Conservation (phyloP, 2,888 invertebrate genomes). For the Luperina testacea region DNA sequence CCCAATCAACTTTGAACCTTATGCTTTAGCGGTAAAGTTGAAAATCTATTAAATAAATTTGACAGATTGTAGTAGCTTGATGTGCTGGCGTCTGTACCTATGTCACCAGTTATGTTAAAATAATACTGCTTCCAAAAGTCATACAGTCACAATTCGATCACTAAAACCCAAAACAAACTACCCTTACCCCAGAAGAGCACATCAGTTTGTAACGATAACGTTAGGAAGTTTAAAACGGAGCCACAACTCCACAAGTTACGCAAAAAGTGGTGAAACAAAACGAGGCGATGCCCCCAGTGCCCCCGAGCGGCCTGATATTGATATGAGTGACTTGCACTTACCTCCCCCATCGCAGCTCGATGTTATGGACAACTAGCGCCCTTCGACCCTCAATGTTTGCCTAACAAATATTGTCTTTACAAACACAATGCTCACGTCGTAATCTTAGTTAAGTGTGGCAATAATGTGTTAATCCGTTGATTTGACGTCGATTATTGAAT, state of each 20-base stretch:
- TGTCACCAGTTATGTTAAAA: background rate
- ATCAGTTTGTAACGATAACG: constrained; percentile 68
- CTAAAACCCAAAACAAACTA: constrained; percentile 35
- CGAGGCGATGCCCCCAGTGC: constrained; percentile 71
- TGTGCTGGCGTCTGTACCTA: too few relatives aligned
- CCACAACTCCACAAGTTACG: constrained; percentile 76
- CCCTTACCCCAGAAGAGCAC: constrained; percentile 54
- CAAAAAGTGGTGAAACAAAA: constrained; percentile 87
- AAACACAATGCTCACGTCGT: constrained; percentile 82
- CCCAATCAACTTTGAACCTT: too few relatives aligned
- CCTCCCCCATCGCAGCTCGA: constrained; percentile 77
- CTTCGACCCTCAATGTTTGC: constrained; percentile 75
- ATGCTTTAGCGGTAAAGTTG: too few relatives aligned
- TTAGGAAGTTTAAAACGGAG: constrained; percentile 67
- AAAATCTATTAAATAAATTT: too few relatives aligned
- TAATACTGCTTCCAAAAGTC: background rate
- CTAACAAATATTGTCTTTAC: constrained; percentile 85
- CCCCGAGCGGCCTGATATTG: constrained; percentile 83
- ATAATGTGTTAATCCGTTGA: constrained; percentile 71
- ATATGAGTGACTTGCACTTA: constrained; percentile 90
- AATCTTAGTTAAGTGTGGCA: constrained; percentile 80
- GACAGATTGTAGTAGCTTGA: too few relatives aligned
- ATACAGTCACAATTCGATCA: background rate
- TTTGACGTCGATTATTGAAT: constrained; percentile 51
- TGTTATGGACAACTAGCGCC: constrained; percentile 85